Base-by-base conservation (phyloP, 2,113 vertebrate species). In the Myiagra hebetior region DNA sequence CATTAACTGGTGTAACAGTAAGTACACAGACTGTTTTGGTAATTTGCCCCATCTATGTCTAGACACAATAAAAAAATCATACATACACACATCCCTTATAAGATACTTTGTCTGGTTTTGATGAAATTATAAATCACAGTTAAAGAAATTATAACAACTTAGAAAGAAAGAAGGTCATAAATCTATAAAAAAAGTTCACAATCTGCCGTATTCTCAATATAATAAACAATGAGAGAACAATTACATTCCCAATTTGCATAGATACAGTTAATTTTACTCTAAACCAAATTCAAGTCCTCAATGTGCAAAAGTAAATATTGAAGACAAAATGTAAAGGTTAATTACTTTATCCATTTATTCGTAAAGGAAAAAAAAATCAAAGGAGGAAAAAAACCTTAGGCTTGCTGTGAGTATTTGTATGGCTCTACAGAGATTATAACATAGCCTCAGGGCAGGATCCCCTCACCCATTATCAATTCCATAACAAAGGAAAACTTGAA, bases 1-100 rank as follows among this genome's bases (percentile, higher is more conserved):
- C 0, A 0, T 21, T 33, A 82, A 28, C 35, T 53, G 19, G 8
- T n/a, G 2, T 21, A 39, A 67, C 3, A 56, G 5, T 33, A 72
- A 44, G 13, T 28, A 33, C 10, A 76, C 7, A 10, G 30, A 72
- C 47, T n/a, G 24, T 37, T 50, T 11, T 31, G 56, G 37, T 21
- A 27, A 73, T 37, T 41, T 74, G 3, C 8, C 12, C 23, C 37
- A 53, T 15, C 41, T 41, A 2, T 15, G 8, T 35, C 6, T 68
- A 75, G 11, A 69, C 15, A 73, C 8, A 73, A 15, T 24, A 27
- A 62, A 4, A 11, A 53, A 65, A 62, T 14, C 20, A 47, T 14
- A 28, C 6, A 63, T 15, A 31, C 7, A n/a, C 9, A 46, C 5
- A 68, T 24, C 33, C 3, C 20, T 76, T 52, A 64, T 3, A 37